These are phyloP conservation scores for Dendrolimus punctatus DNA, from an alignment of 1,140 invertebrate species.

Conservation along the genomic window DNA sequence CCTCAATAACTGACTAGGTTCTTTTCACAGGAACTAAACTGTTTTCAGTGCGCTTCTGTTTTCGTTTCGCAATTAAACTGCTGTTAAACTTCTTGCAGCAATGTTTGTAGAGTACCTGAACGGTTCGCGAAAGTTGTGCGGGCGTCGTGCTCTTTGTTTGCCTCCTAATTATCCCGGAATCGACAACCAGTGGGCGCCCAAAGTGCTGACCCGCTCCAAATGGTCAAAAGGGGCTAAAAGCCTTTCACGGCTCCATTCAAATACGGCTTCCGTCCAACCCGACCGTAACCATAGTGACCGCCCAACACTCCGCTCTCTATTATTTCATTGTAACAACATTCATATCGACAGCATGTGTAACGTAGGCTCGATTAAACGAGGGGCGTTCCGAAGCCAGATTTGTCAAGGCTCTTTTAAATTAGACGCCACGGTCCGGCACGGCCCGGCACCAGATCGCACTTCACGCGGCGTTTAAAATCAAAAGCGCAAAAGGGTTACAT, in stretches of 20 bases:
- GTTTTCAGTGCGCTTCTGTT: constrained; percentile 65
- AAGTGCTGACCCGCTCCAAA: constrained; percentile 59
- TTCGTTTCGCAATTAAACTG: constrained; percentile 69
- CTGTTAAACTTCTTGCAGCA: constrained; percentile 68
- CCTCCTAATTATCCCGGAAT: constrained; percentile 67
- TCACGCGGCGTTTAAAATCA: constrained; percentile 68
- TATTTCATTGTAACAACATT: constrained; percentile 68
- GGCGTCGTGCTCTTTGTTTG: constrained; percentile 60
- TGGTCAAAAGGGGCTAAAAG: constrained; percentile 58
- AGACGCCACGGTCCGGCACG: constrained; percentile 47
- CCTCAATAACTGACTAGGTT: constrained; percentile 55
- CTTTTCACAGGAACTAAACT: constrained; percentile 62
- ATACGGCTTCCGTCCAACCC: constrained; percentile 44
- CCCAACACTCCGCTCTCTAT: constrained; percentile 41
- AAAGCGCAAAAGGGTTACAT: constrained; percentile 69
- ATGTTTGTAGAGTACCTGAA: constrained; percentile 67
- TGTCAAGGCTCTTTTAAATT: constrained; percentile 67
- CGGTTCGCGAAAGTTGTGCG: constrained; percentile 54
- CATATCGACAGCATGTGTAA: constrained; percentile 59
- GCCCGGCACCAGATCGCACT: constrained; percentile 33
- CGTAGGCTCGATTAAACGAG: constrained; percentile 55
- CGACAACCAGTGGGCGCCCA: constrained; percentile 38
- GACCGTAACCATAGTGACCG: constrained; percentile 61
- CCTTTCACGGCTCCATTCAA: constrained; percentile 48
- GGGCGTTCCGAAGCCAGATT: constrained; percentile 65